Evolutionary conservation across 2,113 vertebrate genomes (phyloP).

Genomic region (Oenanthe melanoleuca): DNA sequence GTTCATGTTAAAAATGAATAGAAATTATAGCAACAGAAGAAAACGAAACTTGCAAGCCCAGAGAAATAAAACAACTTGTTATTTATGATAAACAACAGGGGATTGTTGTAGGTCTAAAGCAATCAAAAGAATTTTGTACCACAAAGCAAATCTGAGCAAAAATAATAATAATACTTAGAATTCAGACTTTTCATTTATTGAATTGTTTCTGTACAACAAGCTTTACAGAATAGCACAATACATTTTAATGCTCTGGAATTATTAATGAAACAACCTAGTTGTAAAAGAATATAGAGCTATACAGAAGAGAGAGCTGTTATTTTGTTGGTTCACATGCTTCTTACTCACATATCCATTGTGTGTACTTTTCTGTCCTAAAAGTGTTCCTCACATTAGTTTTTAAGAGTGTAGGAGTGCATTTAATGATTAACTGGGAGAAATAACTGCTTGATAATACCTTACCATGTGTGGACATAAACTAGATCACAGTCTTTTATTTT

Average conservation of each 20-base stretch:
- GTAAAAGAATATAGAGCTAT: slow-evolving; percentile 27
- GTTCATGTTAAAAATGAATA: slow-evolving; percentile 67
- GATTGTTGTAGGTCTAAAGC: slow-evolving; percentile 43
- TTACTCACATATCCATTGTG: slow-evolving; percentile 16
- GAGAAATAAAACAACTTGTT: slow-evolving; percentile 67
- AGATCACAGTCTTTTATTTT: slow-evolving; percentile 48
- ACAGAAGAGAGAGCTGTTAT: slow-evolving; percentile 14
- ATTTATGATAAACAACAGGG: slow-evolving; percentile 71
- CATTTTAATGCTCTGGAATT: slow-evolving; percentile 56
- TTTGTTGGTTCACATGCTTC: slow-evolving; percentile 17
- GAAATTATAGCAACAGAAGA: slow-evolving; percentile 70
- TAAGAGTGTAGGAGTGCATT: slow-evolving; percentile 22
- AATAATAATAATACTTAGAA: slow-evolving; percentile 68
- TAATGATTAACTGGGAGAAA: slow-evolving; percentile 51
- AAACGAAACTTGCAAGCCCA: slow-evolving; percentile 68
- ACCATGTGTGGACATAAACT: slow-evolving; percentile 10
- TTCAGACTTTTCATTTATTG: slow-evolving; percentile 51
- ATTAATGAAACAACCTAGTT: slow-evolving; percentile 36
- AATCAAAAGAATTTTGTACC: slow-evolving; percentile 61
- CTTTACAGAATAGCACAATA: slow-evolving; percentile 62
- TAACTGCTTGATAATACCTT: slow-evolving; percentile 47
- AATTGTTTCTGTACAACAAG: slow-evolving; percentile 68
- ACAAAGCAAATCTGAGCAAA: slow-evolving; percentile 53
- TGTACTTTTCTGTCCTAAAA: slow-evolving; percentile 26
- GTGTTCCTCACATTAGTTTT: slow-evolving; percentile 10